Conservation (phyloP, 2,113 vertebrate species). For the Alligator sinensis region DNA sequence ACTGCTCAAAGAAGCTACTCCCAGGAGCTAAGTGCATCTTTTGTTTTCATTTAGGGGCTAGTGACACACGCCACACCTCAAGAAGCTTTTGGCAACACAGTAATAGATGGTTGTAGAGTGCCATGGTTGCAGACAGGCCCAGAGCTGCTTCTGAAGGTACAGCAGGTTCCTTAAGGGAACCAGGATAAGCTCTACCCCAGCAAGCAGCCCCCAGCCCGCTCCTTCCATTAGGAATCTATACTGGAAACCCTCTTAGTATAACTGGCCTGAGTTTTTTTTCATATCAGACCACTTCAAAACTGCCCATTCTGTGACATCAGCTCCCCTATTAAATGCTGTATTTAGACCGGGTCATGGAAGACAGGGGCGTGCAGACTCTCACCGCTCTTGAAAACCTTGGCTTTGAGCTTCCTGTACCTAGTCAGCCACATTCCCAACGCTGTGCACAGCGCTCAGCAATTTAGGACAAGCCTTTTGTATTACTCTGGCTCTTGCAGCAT, state of each 20-base stretch:
- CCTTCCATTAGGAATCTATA: too few relatives aligned
- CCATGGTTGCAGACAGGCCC: neutral
- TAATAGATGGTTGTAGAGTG: neutral
- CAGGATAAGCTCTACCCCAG: neutral
- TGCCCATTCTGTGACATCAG: too few relatives aligned
- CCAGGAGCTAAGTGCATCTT: too few relatives aligned
- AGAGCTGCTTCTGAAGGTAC: neutral
- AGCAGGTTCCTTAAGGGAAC: neutral
- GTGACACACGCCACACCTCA: neutral
- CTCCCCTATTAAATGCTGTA: too few relatives aligned
- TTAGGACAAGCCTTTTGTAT: neutral
- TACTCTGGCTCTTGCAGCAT: neutral
- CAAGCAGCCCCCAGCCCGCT: too few relatives aligned
- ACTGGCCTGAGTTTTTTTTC: too few relatives aligned
- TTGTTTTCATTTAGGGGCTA: neutral
- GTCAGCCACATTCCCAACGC: neutral
- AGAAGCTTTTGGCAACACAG: neutral
- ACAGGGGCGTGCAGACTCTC: rapidly evolving
- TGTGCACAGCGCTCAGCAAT: rapidly evolving
- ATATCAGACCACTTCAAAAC: too few relatives aligned
- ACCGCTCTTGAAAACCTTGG: rapidly evolving
- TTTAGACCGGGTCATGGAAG: neutral
- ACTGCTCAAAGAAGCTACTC: neutral
- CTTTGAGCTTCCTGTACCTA: neutral
- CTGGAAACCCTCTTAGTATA: too few relatives aligned